Conservation (phyloP, 2,888 invertebrate species). For the Tachina grossa region DNA sequence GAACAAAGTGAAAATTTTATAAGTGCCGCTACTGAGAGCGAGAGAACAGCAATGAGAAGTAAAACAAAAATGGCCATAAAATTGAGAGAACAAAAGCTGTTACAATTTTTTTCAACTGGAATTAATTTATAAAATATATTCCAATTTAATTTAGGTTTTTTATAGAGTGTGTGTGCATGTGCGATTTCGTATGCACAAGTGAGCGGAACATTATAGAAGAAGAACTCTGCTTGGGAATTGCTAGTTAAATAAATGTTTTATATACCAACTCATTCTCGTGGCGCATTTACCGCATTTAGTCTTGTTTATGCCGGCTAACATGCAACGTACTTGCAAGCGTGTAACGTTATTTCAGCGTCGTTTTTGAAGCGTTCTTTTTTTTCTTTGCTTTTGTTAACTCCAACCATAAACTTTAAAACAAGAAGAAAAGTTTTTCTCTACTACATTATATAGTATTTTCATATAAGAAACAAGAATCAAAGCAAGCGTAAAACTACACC, state of each 20-base stretch:
- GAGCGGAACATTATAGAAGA: conserved; percentile 43
- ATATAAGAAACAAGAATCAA: conserved; percentile 45
- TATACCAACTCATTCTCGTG: conserved; percentile 72
- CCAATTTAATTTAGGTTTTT: neutral
- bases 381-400: conserved; percentile 48
- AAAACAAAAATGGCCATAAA: conserved; percentile 40
- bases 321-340: conserved; percentile 75
- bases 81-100: neutral
- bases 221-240: conserved; percentile 15
- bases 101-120: conserved; percentile 20
- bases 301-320: conserved; percentile 79
- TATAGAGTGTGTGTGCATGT: neutral
- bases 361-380: conserved; percentile 64
- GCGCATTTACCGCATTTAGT: conserved; percentile 75
- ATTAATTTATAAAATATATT: conserved; percentile 38
- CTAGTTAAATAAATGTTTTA: conserved; percentile 44
- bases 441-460: conserved; percentile 1
- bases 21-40: neutral
- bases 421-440: conserved; percentile 53
- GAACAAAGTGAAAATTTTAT: conserved; percentile 9
- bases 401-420: conserved; percentile 54
- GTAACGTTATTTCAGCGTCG: conserved; percentile 68
- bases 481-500: conserved; percentile 34
- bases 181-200: neutral
- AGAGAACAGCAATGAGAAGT: conserved; percentile 10